Conservation (phyloP, 1,140 invertebrate genomes). For the Vollenhovia emeryi region DNA sequence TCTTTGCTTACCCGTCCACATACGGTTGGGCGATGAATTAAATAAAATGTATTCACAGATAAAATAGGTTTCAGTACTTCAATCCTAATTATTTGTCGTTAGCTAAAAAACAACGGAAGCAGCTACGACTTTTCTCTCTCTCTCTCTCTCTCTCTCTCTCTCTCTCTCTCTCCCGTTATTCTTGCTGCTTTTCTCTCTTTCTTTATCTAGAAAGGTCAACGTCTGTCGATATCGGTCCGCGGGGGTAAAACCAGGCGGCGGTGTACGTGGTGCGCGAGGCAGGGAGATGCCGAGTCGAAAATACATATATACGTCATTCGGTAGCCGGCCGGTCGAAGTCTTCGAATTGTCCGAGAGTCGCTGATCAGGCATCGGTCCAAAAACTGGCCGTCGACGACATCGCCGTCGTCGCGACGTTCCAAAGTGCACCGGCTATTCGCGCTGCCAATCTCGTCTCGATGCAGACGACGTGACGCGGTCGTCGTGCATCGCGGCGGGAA, state of each 20-base stretch:
- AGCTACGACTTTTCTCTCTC: background rate
- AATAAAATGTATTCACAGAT: background rate
- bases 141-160: too few species aligned
- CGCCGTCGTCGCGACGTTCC: conserved; percentile 50
- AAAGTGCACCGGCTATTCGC: conserved; percentile 15
- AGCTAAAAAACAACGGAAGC: background rate
- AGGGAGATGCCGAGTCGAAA: conserved; percentile 74
- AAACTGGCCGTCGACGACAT: conserved; percentile 52
- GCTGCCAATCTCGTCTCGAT: conserved; percentile 24
- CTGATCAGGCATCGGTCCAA: conserved; percentile 80
- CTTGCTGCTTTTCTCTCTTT: background rate
- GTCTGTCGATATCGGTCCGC: conserved; percentile 57
- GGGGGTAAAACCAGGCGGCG: background rate
- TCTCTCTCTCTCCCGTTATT: background rate
- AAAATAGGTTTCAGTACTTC: background rate
- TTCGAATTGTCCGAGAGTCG: conserved; percentile 79
- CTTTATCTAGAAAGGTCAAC: conserved; percentile 52
- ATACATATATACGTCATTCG: conserved; percentile 78
- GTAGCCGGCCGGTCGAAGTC: conserved; percentile 69
- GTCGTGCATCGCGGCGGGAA: background rate
- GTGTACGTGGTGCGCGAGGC: background rate
- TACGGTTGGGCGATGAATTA: background rate
- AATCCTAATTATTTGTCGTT: background rate
- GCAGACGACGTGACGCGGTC: background rate
- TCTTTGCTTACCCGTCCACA: background rate